These are phyloP conservation scores for Siniperca scherzeri DNA, from an alignment of 2,797 vertebrate species.

Conservation along the genomic window DNA sequence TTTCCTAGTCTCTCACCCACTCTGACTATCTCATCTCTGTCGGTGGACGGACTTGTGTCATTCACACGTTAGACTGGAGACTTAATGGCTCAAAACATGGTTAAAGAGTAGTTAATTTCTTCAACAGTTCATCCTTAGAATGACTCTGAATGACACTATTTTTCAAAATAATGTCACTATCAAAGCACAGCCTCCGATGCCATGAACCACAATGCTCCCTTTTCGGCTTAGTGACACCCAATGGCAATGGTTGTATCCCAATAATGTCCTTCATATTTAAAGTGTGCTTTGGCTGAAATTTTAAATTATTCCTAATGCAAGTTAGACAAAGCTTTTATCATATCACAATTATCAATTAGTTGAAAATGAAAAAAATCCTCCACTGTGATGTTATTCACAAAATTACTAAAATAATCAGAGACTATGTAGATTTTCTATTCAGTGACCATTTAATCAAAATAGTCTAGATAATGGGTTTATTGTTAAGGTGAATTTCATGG, in stretches of 20 bases:
- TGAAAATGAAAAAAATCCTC: conserved; percentile 47
- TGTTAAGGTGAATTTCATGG: conserved; percentile 33
- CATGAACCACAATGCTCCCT: background rate
- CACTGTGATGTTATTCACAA: conserved; percentile 54
- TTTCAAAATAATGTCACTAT: background rate
- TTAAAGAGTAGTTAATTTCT: background rate
- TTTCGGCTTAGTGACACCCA: background rate
- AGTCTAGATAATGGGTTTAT: background rate
- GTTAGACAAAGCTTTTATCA: conserved; percentile 57
- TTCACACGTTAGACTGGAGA: background rate
- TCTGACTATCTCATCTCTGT: no score
- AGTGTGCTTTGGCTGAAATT: background rate
- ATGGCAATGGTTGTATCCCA: background rate
- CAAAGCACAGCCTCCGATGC: background rate
- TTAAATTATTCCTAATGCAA: background rate
- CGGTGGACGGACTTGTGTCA: background rate
- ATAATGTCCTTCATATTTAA: background rate
- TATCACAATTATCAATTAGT: conserved; percentile 22
- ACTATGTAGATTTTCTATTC: conserved; percentile 8
- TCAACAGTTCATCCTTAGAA: background rate
- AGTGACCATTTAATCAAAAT: conserved; percentile 18
- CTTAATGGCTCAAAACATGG: background rate
- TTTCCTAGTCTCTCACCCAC: background rate
- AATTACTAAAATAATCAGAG: conserved; percentile 33
- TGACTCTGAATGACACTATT: background rate